These are phyloP conservation scores for Aphaenogaster ashmeadi DNA, from an alignment of 1,140 invertebrate genomes.

Conservation along the genomic window DNA sequence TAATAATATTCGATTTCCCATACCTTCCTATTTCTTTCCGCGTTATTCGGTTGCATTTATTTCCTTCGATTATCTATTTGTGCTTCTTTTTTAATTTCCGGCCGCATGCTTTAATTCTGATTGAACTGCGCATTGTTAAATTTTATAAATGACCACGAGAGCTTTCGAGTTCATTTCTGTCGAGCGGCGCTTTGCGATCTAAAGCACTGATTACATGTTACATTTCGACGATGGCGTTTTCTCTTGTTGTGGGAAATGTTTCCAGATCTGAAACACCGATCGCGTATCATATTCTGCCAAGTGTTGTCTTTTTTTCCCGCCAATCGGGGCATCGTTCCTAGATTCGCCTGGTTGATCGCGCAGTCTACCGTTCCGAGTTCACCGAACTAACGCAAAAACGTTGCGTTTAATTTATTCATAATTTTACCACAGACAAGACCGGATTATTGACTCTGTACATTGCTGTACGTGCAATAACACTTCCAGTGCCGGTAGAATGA, in stretches of 20 bases:
- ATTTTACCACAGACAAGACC: slow-evolving; percentile 27
- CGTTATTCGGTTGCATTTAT: neutral
- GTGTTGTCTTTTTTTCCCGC: slow-evolving; percentile 8
- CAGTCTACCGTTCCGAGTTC: neutral
- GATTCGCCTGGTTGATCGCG: slow-evolving; percentile 40
- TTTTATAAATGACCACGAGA: neutral
- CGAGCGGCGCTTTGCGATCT: slow-evolving; percentile 2
- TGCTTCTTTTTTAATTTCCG: neutral
- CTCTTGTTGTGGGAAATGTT: slow-evolving; percentile 25
- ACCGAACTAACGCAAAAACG: slow-evolving; percentile 17
- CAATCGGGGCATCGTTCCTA: slow-evolving; percentile 9
- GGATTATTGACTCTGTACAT: slow-evolving; percentile 23
- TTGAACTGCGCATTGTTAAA: neutral
- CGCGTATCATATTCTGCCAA: slow-evolving; percentile 47
- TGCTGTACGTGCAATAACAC: slow-evolving; percentile 32
- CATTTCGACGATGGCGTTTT: slow-evolving; percentile 43
- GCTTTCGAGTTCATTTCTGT: neutral
- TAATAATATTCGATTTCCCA: slow-evolving; percentile 25
- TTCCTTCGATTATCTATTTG: neutral
- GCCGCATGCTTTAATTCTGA: neutral
- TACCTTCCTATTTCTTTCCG: neutral
- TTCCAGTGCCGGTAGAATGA: neutral
- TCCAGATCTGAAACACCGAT: slow-evolving; percentile 49
- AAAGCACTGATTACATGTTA: slow-evolving; percentile 48
- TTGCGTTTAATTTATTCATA: slow-evolving; percentile 56